A percentile compares a stretch with the other conserved stretches of the same genome.
Conservation (phyloP, 2,888 invertebrate genomes). For the Eucera pruinosa region DNA sequence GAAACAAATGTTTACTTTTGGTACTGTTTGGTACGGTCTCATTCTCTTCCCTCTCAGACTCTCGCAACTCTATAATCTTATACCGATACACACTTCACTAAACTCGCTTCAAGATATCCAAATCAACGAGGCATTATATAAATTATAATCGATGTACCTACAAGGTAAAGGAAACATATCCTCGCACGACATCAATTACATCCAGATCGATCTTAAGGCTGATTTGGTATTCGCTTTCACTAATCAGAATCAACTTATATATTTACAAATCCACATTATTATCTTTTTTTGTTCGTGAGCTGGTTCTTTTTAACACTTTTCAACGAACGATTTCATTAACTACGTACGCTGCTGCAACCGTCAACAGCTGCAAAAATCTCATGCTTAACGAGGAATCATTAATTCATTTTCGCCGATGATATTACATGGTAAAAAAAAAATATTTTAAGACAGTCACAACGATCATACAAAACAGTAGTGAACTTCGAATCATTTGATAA, state of each 20-base stretch:
- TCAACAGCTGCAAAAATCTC: slow-evolving; percentile 68
- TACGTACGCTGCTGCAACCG: slow-evolving; percentile 62
- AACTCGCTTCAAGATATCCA: slow-evolving; percentile 31
- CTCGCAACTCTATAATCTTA: slow-evolving; percentile 19
- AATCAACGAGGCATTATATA: slow-evolving; percentile 41
- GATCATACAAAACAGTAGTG: slow-evolving; percentile 4
- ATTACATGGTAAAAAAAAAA: neutral
- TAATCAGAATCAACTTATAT: slow-evolving; percentile 73
- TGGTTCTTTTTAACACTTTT: slow-evolving; percentile 41
- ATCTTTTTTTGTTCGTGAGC: slow-evolving; percentile 54
- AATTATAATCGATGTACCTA: slow-evolving; percentile 35
- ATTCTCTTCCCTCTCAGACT: slow-evolving; percentile 21
- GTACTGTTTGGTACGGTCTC: slow-evolving; percentile 39
- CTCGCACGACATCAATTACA: slow-evolving; percentile 36
- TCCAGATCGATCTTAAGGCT: slow-evolving; percentile 73
- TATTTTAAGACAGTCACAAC: slow-evolving; percentile 3
- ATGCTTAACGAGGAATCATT: slow-evolving; percentile 58
- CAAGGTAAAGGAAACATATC: slow-evolving; percentile 38
- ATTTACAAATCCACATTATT: slow-evolving; percentile 74
- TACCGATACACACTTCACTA: slow-evolving; percentile 25
- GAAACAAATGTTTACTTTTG: slow-evolving; percentile 34
- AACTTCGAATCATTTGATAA: slow-evolving; percentile 5
- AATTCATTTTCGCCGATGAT: slow-evolving; percentile 27
- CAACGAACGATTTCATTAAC: slow-evolving; percentile 65
- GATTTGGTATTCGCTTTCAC: slow-evolving; percentile 72